These are phyloP conservation scores for Oryzias dopingdopingensis DNA, from an alignment of 2,797 vertebrate genomes.

Conservation along the genomic window DNA sequence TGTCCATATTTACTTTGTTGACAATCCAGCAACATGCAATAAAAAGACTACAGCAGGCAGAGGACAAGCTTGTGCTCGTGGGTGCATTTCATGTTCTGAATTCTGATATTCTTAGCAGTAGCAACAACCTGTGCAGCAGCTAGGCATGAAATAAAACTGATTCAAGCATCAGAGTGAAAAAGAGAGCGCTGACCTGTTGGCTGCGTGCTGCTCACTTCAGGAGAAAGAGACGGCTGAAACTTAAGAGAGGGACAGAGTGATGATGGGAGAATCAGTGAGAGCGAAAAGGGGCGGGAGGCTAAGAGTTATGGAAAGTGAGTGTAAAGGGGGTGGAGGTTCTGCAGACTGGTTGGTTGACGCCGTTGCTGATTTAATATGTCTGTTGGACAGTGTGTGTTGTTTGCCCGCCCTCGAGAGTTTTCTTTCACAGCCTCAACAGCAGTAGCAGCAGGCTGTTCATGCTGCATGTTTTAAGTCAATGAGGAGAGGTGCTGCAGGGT, in stretches of 20 bases:
- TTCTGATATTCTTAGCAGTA: constrained; percentile 10
- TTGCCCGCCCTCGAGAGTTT: constrained; percentile 12
- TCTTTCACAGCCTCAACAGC: constrained; percentile 8
- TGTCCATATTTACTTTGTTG: neutral
- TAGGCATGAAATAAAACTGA: constrained; percentile 24
- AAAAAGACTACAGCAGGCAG: constrained; percentile 4
- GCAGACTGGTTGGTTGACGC: constrained; percentile 50
- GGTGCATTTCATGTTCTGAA: constrained; percentile 23
- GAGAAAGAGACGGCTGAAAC: constrained; percentile 71
- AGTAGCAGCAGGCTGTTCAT: constrained; percentile 24
- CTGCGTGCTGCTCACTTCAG: constrained; percentile 69
- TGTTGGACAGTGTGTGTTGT: constrained; percentile 1
- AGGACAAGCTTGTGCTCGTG: constrained; percentile 13
- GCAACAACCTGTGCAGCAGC: constrained; percentile 19
- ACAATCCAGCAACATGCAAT: too few species aligned
- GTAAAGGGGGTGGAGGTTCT: constrained; percentile 55
- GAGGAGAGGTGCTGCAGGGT: constrained; percentile 37
- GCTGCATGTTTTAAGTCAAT: constrained; percentile 33
- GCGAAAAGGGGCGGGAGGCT: constrained; percentile 29
- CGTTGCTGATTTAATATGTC: constrained; percentile 50
- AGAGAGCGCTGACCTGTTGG: constrained; percentile 78
- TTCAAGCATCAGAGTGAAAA: constrained; percentile 49
- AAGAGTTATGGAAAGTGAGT: constrained; percentile 66
- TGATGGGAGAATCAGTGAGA: constrained; percentile 53
- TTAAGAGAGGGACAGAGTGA: constrained; percentile 59